Percentiles rank a stretch among this genome's conserved stretches.
phyloP scores from a whole-genome alignment of 2,113 vertebrate species.

The Potamarius usumacintae region DNA sequence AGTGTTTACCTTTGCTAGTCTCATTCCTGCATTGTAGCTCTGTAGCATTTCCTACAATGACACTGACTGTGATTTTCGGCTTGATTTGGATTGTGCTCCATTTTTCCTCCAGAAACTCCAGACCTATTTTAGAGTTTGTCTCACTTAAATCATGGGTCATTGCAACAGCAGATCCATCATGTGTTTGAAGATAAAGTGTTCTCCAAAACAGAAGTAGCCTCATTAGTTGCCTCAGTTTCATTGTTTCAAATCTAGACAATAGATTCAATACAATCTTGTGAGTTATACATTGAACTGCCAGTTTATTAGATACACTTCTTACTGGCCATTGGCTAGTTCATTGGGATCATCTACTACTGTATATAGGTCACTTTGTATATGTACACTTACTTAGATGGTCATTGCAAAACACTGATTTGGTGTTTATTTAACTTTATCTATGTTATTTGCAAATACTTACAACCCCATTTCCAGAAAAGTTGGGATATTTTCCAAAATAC shows the following conservation, averaged over 20 bases:
- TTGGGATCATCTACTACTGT: neutral
- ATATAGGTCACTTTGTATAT: neutral
- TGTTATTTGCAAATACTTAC: neutral
- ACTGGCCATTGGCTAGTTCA: neutral
- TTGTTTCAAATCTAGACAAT: neutral
- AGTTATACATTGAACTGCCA: neutral
- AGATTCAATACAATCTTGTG: neutral
- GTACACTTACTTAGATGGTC: neutral
- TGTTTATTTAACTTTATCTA: neutral
- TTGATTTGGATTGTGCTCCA: neutral
- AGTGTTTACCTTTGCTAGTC: conserved; percentile 51
- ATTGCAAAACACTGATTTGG: neutral
- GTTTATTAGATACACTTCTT: neutral
- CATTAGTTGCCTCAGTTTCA: neutral
- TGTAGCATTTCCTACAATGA: conserved; percentile 43
- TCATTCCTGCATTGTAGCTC: conserved; percentile 61
- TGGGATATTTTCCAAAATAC: too few relatives aligned
- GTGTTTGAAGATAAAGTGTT: neutral
- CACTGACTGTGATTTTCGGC: conserved; percentile 41
- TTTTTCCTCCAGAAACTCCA: neutral
- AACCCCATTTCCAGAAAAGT: too few relatives aligned
- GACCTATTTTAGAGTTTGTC: neutral
- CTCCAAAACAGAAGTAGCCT: conserved; percentile 30
- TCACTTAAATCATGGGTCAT: neutral
- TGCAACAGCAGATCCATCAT: neutral